Conservation (phyloP, 2,888 invertebrate genomes). For the Ochlodes sylvanus region DNA sequence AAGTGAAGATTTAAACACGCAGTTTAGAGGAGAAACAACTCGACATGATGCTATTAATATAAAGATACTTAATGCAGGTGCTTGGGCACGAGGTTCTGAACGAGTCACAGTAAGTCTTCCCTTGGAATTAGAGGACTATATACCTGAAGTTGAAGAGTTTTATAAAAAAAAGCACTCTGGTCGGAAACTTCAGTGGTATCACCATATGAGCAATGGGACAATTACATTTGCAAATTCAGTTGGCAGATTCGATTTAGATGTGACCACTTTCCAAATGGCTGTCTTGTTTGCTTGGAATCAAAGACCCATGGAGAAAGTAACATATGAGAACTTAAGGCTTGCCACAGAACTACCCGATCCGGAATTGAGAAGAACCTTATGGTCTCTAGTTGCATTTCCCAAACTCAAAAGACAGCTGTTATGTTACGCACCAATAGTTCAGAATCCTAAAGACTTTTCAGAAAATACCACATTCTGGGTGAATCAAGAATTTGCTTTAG, state of each 20-base stretch:
- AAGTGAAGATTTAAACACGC: constrained; percentile 97
- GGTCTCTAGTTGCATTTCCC: constrained; percentile 98
- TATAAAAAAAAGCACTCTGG: constrained; percentile 99
- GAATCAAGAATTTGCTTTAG: constrained; percentile 97
- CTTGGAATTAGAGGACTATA: constrained; percentile 98
- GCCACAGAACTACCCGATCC: constrained; percentile 98
- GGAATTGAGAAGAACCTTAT: constrained; percentile 96
- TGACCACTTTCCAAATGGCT: constrained; percentile 99
- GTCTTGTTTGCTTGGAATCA: constrained; percentile 99
- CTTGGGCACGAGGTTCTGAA: constrained; percentile 98
- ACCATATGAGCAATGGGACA: constrained; percentile 99
- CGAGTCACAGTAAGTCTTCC: constrained; percentile 98
- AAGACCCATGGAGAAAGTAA: constrained; percentile 95
- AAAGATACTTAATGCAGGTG: constrained; percentile 99
- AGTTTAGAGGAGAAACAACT: constrained; percentile 93
- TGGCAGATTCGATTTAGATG: constrained; percentile 98
- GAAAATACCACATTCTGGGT: constrained; percentile 98
- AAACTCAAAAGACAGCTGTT: constrained; percentile 97
- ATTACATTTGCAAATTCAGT: constrained; percentile 97
- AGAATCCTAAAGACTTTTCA: constrained; percentile 96
- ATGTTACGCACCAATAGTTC: constrained; percentile 91
- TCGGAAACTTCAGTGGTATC: constrained; percentile 99
- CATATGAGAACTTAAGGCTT: constrained; percentile 97
- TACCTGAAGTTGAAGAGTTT: constrained; percentile 99
- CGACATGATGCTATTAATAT: constrained; percentile 97